These are phyloP conservation scores for Halcyon senegalensis DNA, from an alignment of 2,113 vertebrate species.

Conservation along the genomic window DNA sequence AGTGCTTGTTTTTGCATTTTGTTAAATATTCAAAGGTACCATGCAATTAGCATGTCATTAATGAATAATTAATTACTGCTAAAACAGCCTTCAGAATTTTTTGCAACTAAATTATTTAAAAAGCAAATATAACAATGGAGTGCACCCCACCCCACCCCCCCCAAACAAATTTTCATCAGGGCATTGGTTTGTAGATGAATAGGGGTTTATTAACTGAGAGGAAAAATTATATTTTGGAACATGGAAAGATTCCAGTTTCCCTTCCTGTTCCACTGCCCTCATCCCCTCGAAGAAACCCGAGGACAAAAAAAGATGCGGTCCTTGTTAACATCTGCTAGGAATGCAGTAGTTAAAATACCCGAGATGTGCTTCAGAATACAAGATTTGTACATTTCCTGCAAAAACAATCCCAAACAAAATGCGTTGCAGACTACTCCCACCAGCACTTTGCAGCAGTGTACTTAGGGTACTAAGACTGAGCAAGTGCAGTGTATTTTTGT, in stretches of 20 bases:
- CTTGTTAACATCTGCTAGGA: slow-evolving; percentile 23
- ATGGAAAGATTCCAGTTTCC: not conserved
- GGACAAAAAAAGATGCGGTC: slow-evolving; percentile 24
- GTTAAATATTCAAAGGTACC: slow-evolving; percentile 96
- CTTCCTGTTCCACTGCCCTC: not conserved
- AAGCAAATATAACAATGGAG: slow-evolving; percentile 86
- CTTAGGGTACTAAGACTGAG: not conserved
- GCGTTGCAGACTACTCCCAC: not conserved
- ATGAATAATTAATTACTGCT: slow-evolving; percentile 99
- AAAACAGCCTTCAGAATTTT: slow-evolving; percentile 93
- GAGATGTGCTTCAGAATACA: not conserved
- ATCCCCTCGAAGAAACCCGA: not conserved
- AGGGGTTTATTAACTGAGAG: not conserved
- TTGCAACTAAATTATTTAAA: slow-evolving; percentile 98
- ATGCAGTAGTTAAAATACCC: slow-evolving; percentile 13
- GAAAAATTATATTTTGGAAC: not conserved
- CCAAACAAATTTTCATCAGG: slow-evolving; percentile 53
- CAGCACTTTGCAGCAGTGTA: not conserved
- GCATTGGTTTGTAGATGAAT: slow-evolving; percentile 43
- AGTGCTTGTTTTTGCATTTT: slow-evolving; percentile 90
- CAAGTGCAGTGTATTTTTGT: not conserved
- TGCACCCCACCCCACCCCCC: not conserved
- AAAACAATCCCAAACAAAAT: not conserved
- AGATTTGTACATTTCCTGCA: not conserved
- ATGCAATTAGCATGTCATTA: slow-evolving; percentile 99